phyloP scores from a whole-genome alignment of 2,113 vertebrate genomes.

The Himantopus leucocephalus region DNA sequence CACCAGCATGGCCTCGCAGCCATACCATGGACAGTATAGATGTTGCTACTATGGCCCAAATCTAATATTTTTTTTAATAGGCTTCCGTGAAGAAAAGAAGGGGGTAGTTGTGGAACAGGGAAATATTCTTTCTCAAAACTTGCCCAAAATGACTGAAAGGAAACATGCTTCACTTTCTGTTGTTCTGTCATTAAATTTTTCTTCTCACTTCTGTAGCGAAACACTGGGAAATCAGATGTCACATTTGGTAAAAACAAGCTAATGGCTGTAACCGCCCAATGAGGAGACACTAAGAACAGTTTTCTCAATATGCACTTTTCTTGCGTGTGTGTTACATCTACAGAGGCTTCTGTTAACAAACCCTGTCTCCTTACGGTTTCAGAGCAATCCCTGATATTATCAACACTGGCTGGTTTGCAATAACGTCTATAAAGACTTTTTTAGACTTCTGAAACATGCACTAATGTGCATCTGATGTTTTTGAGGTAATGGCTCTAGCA shows the following conservation, averaged over 20 bases:
- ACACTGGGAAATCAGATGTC: background rate
- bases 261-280: background rate
- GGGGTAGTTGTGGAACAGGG: background rate
- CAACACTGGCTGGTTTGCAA: background rate
- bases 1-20: background rate
- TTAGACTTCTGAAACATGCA: background rate
- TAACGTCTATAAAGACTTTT: background rate
- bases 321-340: background rate
- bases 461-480: background rate
- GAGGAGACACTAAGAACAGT: background rate
- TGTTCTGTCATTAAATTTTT: background rate
- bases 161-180: background rate
- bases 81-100: background rate
- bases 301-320: background rate
- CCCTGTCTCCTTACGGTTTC: background rate
- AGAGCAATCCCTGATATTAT: background rate
- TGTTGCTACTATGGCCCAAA: background rate
- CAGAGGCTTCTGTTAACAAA: background rate
- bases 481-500: background rate
- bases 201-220: background rate
- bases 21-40: rapidly evolving
- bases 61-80: background rate
- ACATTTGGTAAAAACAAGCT: background rate
- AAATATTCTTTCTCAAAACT: background rate
- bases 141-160: background rate